Evolutionary conservation across 2,888 invertebrate species (phyloP).

Genomic region (Dioctria linearis): DNA sequence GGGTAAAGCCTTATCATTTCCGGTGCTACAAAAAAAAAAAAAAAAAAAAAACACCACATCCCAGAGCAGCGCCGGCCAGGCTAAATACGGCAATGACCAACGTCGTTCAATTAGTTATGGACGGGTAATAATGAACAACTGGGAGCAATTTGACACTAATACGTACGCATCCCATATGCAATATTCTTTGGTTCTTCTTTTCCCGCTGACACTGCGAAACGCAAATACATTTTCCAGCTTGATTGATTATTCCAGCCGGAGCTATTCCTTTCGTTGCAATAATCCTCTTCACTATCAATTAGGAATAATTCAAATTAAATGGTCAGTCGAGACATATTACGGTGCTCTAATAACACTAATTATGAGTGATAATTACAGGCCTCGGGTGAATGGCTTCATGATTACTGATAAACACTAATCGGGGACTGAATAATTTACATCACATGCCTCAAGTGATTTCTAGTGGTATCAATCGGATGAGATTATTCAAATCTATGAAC

Average conservation of each 20-base stretch:
- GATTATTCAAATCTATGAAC: background rate
- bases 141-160: constrained; percentile 14
- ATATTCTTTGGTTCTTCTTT: background rate
- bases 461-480: background rate
- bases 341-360: background rate
- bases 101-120: constrained; percentile 30
- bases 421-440: background rate
- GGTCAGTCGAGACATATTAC: constrained; percentile 26
- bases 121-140: constrained; percentile 22
- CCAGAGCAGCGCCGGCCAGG: background rate
- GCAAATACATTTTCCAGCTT: background rate
- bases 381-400: background rate
- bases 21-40: background rate
- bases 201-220: background rate
- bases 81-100: constrained; percentile 27
- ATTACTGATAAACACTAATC: background rate
- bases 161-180: constrained; percentile 22
- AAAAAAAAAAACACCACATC: background rate
- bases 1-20: background rate
- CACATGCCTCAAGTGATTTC: background rate
- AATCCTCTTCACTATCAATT: constrained; percentile 33
- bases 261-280: constrained; percentile 31
- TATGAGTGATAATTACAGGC: background rate
- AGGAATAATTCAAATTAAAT: constrained; percentile 9
- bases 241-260: constrained; percentile 39